Percentiles rank a stretch among this genome's conserved stretches.
phyloP scores from a whole-genome alignment of 2,888 invertebrate genomes.

The Zaprionus lineosus region DNA sequence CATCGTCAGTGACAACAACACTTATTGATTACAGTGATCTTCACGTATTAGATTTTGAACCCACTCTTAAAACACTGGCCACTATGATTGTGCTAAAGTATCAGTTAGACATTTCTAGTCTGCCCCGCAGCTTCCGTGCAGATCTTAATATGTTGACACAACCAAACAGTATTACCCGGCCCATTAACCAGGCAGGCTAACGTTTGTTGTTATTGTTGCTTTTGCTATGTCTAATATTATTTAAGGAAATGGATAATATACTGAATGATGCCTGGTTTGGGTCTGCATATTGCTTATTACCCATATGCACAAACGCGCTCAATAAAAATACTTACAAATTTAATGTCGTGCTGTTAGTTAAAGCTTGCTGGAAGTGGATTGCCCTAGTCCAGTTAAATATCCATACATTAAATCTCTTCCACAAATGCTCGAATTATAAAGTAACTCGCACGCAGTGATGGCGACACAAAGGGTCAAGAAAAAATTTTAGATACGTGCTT shows the following conservation, averaged over 20 bases:
- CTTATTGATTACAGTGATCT: slow-evolving; percentile 92
- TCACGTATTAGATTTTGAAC: slow-evolving; percentile 90
- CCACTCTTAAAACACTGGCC: slow-evolving; percentile 89
- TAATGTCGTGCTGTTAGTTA: too few species aligned
- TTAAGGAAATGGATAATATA: background rate
- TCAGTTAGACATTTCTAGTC: slow-evolving; percentile 85
- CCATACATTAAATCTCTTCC: slow-evolving; percentile 44
- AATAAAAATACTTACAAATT: slow-evolving; percentile 19
- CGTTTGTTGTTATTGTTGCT: slow-evolving; percentile 25
- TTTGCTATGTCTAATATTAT: background rate
- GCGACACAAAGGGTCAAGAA: background rate
- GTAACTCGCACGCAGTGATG: background rate
- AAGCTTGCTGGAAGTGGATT: slow-evolving; percentile 28
- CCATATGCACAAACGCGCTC: slow-evolving; percentile 13
- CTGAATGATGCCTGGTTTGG: slow-evolving; percentile 1
- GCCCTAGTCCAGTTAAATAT: slow-evolving; percentile 32
- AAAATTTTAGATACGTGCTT: slow-evolving; percentile 43
- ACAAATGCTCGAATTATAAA: slow-evolving; percentile 34
- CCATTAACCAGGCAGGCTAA: slow-evolving; percentile 82
- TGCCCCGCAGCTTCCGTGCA: slow-evolving; percentile 84
- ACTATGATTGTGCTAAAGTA: slow-evolving; percentile 87
- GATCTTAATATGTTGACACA: slow-evolving; percentile 87
- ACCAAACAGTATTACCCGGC: slow-evolving; percentile 87
- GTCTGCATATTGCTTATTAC: slow-evolving; percentile 13
- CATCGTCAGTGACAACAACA: slow-evolving; percentile 16